These are phyloP conservation scores for Tipula lateralis DNA, from an alignment of 2,888 invertebrate genomes.

Conservation along the genomic window DNA sequence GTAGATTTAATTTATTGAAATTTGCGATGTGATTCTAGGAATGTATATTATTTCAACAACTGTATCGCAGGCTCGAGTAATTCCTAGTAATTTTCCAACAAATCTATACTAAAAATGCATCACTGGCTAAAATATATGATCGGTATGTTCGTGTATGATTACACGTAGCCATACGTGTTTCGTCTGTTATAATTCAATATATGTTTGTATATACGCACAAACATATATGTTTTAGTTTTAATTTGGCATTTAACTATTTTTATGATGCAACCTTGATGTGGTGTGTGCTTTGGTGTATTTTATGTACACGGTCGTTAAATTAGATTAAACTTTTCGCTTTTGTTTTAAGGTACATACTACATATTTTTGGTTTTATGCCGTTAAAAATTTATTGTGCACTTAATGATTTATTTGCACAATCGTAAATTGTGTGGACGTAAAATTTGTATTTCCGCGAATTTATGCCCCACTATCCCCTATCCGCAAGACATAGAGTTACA, in stretches of 20 bases:
- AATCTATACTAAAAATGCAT: neutral
- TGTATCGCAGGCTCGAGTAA: neutral
- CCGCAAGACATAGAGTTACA: neutral
- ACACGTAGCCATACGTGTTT: no score
- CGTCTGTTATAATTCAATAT: neutral
- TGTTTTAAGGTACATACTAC: neutral
- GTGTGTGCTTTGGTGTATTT: neutral
- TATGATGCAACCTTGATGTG: neutral
- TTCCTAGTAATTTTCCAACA: neutral
- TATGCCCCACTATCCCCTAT: neutral
- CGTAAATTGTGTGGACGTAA: neutral
- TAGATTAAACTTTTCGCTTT: neutral
- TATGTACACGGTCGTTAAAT: neutral
- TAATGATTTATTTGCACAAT: neutral
- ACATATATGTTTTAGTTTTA: neutral
- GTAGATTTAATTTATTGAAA: neutral
- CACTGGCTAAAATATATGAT: neutral
- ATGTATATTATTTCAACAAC: neutral
- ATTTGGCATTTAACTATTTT: neutral
- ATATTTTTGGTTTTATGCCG: neutral
- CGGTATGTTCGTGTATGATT: no score
- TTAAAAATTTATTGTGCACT: neutral
- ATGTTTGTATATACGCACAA: neutral
- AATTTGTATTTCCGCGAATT: neutral
- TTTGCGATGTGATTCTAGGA: neutral